Percentiles rank a stretch among this genome's conserved stretches.
Evolutionary conservation across 2,888 invertebrate genomes (phyloP).

Genomic region (Crossocerus cetratus): DNA sequence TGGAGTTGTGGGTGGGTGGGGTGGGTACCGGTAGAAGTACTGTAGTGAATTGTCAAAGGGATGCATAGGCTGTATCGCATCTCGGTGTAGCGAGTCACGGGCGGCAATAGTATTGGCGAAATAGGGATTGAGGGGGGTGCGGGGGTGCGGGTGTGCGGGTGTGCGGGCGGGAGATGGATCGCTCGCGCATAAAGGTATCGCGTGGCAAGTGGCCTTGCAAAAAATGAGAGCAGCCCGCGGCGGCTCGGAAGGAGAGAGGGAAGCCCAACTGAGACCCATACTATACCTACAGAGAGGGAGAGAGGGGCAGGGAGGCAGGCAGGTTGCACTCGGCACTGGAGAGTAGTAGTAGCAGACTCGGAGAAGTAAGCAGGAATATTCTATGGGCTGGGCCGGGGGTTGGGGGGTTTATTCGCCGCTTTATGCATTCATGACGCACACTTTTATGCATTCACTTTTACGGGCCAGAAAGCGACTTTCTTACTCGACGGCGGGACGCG

Average conservation of each 20-base stretch:
- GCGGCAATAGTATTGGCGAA: too few species aligned
- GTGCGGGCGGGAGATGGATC: constrained; percentile 37
- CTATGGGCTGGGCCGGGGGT: constrained; percentile 5
- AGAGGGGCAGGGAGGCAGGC: background rate
- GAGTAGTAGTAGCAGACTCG: constrained; percentile 3
- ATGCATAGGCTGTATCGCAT: constrained; percentile 1
- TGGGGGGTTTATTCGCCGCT: constrained; percentile 56
- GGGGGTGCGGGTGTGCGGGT: background rate
- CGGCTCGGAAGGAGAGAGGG: background rate
- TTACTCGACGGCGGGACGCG: constrained; percentile 17
- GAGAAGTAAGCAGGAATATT: constrained; percentile 47
- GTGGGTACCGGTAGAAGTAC: too few species aligned
- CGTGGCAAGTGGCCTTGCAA: background rate
- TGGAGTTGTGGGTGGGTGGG: too few species aligned
- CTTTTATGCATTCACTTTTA: constrained; percentile 67
- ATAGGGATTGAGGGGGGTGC: background rate
- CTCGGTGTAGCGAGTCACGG: too few species aligned
- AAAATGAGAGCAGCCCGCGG: background rate
- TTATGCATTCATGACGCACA: constrained; percentile 63
- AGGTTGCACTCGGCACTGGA: background rate
- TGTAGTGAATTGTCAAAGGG: constrained; percentile 46
- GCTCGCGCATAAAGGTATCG: constrained; percentile 18
- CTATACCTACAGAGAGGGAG: too few species aligned
- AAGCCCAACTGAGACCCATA: too few species aligned
- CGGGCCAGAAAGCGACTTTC: constrained; percentile 53